These are phyloP conservation scores for Scartelaos histophorus DNA, from an alignment of 2,113 vertebrate species.

Conservation along the genomic window DNA sequence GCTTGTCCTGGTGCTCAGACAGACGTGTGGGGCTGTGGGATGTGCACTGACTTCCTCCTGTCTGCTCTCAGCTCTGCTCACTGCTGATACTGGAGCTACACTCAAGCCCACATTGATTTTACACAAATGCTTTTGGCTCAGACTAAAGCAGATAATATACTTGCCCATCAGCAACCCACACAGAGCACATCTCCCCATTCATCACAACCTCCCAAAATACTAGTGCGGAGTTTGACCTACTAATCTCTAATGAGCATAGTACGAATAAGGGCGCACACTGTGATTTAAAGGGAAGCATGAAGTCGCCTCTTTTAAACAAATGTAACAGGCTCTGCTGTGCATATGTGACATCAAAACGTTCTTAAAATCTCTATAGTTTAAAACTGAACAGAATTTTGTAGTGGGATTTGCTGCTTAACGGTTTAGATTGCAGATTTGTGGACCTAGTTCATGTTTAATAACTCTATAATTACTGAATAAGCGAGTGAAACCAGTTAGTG, in stretches of 20 bases:
- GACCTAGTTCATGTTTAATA: too few species aligned
- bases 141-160: constrained; percentile 66
- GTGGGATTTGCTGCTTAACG: too few species aligned
- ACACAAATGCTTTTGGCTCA: constrained; percentile 68
- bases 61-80: constrained; percentile 27
- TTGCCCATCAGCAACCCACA: constrained; percentile 62
- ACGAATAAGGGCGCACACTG: neutral
- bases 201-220: constrained; percentile 66
- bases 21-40: neutral
- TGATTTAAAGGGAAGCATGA: neutral
- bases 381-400: too few species aligned
- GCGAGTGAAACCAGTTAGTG: neutral
- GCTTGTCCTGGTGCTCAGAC: neutral
- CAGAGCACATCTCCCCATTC: constrained; percentile 53
- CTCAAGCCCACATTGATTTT: constrained; percentile 71
- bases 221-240: constrained; percentile 61
- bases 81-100: constrained; percentile 37
- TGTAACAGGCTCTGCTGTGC: neutral
- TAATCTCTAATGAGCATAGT: constrained; percentile 74
- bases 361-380: too few species aligned
- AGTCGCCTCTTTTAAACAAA: neutral
- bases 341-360: neutral
- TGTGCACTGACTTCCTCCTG: constrained; percentile 28
- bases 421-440: too few species aligned
- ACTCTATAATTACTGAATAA: too few species aligned